Percentiles rank a stretch among this genome's conserved stretches.
These are phyloP conservation scores for Chloroceryle inda DNA, from an alignment of 2,797 vertebrate genomes.

Conservation along the genomic window DNA sequence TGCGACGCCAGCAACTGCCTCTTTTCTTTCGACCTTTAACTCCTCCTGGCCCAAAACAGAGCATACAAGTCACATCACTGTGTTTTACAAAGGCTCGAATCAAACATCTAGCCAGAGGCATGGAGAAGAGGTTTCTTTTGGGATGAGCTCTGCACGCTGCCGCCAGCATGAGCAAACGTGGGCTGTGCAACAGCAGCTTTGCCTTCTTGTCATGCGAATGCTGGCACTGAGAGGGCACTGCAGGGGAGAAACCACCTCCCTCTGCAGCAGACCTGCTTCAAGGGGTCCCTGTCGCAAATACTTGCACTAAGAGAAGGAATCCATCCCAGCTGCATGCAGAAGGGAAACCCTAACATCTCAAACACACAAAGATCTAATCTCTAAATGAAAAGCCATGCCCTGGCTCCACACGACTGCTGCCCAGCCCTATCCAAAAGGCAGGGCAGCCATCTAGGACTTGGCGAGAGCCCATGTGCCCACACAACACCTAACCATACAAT, in stretches of 20 bases:
- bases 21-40: background rate
- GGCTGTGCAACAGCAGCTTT: background rate
- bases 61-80: accelerated
- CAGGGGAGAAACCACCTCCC: background rate
- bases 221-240: background rate
- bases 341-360: accelerated
- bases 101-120: background rate
- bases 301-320: background rate
- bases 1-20: background rate
- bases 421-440: background rate
- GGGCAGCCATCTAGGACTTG: accelerated
- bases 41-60: background rate
- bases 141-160: background rate
- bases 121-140: background rate
- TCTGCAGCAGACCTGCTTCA: background rate
- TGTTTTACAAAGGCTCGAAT: background rate
- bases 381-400: background rate
- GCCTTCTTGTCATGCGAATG: accelerated
- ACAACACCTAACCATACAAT: accelerated
- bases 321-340: accelerated
- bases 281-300: background rate
- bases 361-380: accelerated
- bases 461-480: accelerated
- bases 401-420: accelerated
- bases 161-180: background rate